phyloP scores from a whole-genome alignment of 2,797 vertebrate genomes.

The Micropoecilia bifurca region DNA sequence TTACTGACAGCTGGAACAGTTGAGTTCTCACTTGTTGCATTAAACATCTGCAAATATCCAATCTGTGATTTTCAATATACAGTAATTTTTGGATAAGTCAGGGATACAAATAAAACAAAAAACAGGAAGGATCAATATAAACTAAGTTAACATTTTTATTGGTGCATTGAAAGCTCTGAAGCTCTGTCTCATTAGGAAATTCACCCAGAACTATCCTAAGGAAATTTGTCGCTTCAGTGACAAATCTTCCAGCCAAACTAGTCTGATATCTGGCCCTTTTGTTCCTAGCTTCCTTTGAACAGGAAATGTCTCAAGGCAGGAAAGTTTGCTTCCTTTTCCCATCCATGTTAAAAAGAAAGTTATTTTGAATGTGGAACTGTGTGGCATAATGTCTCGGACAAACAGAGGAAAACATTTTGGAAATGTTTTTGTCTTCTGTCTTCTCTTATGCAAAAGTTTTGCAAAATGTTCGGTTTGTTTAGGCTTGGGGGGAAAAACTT shows the following conservation, averaged over 20 bases:
- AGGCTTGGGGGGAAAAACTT: background rate
- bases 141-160: background rate
- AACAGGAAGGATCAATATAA: background rate
- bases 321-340: slow-evolving; percentile 48
- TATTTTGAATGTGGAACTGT: slow-evolving; percentile 14
- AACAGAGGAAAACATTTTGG: slow-evolving; percentile 16
- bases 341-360: slow-evolving; percentile 25
- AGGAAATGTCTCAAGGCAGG: slow-evolving; percentile 50
- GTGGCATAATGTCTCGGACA: slow-evolving; percentile 19
- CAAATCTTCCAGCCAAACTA: background rate
- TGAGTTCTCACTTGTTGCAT: background rate
- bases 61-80: background rate
- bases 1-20: background rate
- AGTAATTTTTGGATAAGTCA: background rate
- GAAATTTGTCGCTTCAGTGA: background rate
- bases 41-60: background rate
- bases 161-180: background rate
- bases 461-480: slow-evolving; percentile 35
- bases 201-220: background rate
- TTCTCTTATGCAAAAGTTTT: slow-evolving; percentile 25
- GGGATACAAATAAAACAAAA: background rate
- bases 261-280: slow-evolving; percentile 22
- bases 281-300: slow-evolving; percentile 19
- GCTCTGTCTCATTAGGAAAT: background rate
- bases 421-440: slow-evolving; percentile 14